phyloP scores from a whole-genome alignment of 2,797 vertebrate genomes.

The Melanotaenia pygmaea region DNA sequence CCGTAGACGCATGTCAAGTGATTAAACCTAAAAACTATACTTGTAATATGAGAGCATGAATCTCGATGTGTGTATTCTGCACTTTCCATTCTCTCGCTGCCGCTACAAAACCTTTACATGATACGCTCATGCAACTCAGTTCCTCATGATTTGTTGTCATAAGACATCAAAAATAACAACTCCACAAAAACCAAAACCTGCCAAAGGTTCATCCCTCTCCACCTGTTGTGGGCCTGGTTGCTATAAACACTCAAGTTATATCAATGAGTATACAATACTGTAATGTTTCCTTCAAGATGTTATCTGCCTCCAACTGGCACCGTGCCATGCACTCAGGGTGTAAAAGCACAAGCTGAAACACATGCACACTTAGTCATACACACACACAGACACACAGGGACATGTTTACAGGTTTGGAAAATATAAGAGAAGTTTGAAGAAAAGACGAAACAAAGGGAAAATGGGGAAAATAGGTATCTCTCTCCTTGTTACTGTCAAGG shows the following conservation, averaged over 20 bases:
- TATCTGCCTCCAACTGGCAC: conserved; percentile 88
- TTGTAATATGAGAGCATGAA: conserved; percentile 20
- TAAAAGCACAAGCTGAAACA: conserved; percentile 58
- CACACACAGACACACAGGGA: conserved; percentile 6
- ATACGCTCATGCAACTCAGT: conserved; percentile 75
- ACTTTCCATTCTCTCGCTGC: conserved; percentile 17
- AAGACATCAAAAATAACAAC: conserved; percentile 76
- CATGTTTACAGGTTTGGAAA: conserved; percentile 10
- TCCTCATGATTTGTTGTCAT: conserved; percentile 79
- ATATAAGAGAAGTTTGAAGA: conserved; percentile 7
- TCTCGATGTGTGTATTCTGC: background rate
- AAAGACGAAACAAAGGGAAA: conserved; percentile 2
- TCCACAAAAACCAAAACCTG: conserved; percentile 65
- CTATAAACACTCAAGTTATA: conserved; percentile 94
- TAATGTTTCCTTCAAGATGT: conserved; percentile 94
- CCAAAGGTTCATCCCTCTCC: conserved; percentile 74
- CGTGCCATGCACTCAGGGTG: conserved; percentile 75
- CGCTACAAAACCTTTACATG: conserved; percentile 67
- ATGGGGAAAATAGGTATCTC: conserved; percentile 37
- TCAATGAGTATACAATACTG: conserved; percentile 90
- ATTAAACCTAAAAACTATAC: conserved; percentile 29
- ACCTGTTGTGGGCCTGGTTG: conserved; percentile 95
- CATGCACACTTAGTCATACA: conserved; percentile 51
- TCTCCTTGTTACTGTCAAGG: conserved; percentile 68
- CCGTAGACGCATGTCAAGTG: background rate